Evolutionary conservation across 2,888 invertebrate species (phyloP).

Genomic region (Trissoscelio sp.): DNA sequence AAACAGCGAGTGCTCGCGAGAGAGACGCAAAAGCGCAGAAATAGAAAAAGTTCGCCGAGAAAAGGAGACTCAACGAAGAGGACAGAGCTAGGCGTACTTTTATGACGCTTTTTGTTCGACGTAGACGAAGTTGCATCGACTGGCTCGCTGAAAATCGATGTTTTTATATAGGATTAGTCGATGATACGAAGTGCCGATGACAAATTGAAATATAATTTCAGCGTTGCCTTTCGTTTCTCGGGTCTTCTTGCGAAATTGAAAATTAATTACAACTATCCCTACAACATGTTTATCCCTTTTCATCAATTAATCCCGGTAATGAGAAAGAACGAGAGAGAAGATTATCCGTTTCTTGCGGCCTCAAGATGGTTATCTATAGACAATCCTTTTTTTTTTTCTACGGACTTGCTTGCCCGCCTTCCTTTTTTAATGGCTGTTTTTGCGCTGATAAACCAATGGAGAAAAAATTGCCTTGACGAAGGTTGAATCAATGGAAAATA

Average conservation of each 20-base stretch:
- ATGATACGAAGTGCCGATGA: slow-evolving; percentile 37
- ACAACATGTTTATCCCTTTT: neutral
- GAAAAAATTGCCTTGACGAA: neutral
- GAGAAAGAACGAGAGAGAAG: neutral
- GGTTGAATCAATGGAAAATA: slow-evolving; percentile 13
- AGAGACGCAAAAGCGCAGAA: slow-evolving; percentile 41
- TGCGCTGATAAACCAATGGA: neutral
- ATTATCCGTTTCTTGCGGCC: neutral
- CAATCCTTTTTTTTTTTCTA: neutral
- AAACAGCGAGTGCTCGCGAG: slow-evolving; percentile 43
- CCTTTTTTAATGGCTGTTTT: slow-evolving; percentile 14
- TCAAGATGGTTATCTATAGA: neutral
- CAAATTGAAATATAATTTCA: slow-evolving; percentile 49
- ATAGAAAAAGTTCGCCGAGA: slow-evolving; percentile 56
- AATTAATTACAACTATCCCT: slow-evolving; percentile 11
- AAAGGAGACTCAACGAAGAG: slow-evolving; percentile 46
- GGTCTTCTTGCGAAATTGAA: slow-evolving; percentile 19
- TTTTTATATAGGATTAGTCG: slow-evolving; percentile 27
- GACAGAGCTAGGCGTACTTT: slow-evolving; percentile 54
- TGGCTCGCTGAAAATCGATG: slow-evolving; percentile 30
- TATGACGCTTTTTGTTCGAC: slow-evolving; percentile 36
- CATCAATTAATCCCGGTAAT: neutral
- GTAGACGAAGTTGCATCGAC: slow-evolving; percentile 45
- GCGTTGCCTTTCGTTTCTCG: slow-evolving; percentile 13
- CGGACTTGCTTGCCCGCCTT: neutral